Evolutionary conservation across 2,797 vertebrate genomes (phyloP).

Genomic region (Carapus acus): DNA sequence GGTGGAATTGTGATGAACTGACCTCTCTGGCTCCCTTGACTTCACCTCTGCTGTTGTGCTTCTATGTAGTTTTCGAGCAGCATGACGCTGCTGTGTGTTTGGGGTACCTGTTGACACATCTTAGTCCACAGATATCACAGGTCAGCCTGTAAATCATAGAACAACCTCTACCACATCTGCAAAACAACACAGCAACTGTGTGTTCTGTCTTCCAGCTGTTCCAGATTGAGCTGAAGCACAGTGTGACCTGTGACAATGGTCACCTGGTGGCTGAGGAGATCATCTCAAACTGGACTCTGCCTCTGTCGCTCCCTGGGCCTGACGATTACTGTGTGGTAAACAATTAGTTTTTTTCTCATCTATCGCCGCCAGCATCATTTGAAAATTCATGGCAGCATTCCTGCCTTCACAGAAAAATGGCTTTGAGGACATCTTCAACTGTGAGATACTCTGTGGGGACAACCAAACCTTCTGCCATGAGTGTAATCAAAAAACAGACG

Average conservation of each 20-base stretch:
- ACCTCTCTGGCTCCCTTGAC: too few species aligned
- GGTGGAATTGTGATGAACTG: too few species aligned
- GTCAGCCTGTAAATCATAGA: slow-evolving; percentile 7
- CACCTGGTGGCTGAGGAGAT: slow-evolving; percentile 19
- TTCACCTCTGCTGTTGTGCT: neutral
- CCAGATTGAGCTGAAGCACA: slow-evolving; percentile 33
- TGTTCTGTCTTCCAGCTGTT: slow-evolving; percentile 52
- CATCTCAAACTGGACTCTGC: slow-evolving; percentile 33
- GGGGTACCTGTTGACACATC: slow-evolving; percentile 35
- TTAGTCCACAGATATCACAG: slow-evolving; percentile 20
- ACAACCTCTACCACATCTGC: neutral
- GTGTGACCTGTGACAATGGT: slow-evolving; percentile 25
- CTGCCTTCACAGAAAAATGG: slow-evolving; percentile 19
- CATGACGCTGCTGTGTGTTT: slow-evolving; percentile 57
- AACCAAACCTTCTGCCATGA: slow-evolving; percentile 50
- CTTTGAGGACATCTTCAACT: slow-evolving; percentile 26
- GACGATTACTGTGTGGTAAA: slow-evolving; percentile 44
- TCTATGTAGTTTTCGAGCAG: slow-evolving; percentile 30
- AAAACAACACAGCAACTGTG: too few species aligned
- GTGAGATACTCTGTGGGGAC: slow-evolving; percentile 23
- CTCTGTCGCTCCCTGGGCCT: slow-evolving; percentile 33
- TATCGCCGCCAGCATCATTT: neutral
- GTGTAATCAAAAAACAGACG: slow-evolving; percentile 42
- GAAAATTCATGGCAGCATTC: neutral
- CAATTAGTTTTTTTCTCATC: neutral